These are phyloP conservation scores for Hestina assimilis DNA, from an alignment of 1,140 invertebrate species.

Conservation along the genomic window DNA sequence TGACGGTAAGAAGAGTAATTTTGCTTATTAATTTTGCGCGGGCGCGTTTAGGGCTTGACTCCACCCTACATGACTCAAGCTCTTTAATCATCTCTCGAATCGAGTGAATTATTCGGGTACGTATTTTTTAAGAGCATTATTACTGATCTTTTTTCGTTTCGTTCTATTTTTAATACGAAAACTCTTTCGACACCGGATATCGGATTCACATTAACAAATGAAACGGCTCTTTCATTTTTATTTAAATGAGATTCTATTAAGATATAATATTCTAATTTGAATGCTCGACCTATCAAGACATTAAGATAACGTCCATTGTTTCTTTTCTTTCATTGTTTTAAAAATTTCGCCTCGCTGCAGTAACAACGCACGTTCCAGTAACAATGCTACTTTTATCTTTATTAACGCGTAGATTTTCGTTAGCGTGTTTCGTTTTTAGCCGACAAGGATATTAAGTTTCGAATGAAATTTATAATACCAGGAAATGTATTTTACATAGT, in stretches of 20 bases:
- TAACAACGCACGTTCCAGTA: slow-evolving; percentile 8
- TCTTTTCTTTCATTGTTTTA: background rate
- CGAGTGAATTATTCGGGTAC: background rate
- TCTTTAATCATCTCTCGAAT: slow-evolving; percentile 42
- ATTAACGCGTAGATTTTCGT: slow-evolving; percentile 30
- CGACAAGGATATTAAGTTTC: too few relatives aligned
- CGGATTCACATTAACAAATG: slow-evolving; percentile 20
- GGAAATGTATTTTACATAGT: too few relatives aligned
- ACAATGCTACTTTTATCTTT: slow-evolving; percentile 20
- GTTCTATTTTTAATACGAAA: too few relatives aligned
- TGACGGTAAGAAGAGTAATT: slow-evolving; percentile 61
- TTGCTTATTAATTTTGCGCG: slow-evolving; percentile 61
- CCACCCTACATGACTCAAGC: slow-evolving; percentile 43
- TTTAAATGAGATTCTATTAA: slow-evolving; percentile 9
- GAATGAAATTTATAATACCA: too few relatives aligned
- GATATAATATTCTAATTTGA: background rate
- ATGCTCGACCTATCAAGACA: background rate
- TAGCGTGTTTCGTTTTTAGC: slow-evolving; percentile 25
- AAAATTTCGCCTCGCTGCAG: background rate
- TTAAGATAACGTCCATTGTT: background rate
- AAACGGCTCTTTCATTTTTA: slow-evolving; percentile 27
- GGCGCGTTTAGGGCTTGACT: slow-evolving; percentile 46
- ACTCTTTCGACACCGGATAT: slow-evolving; percentile 9
- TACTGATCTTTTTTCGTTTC: too few relatives aligned
- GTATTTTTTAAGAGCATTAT: background rate